A percentile compares a stretch with the other conserved stretches of the same genome.
These are phyloP conservation scores for Euphysa ruthae DNA, from an alignment of 30 jellyfish, hydroid and myxozoan genomes.

Conservation along the genomic window DNA sequence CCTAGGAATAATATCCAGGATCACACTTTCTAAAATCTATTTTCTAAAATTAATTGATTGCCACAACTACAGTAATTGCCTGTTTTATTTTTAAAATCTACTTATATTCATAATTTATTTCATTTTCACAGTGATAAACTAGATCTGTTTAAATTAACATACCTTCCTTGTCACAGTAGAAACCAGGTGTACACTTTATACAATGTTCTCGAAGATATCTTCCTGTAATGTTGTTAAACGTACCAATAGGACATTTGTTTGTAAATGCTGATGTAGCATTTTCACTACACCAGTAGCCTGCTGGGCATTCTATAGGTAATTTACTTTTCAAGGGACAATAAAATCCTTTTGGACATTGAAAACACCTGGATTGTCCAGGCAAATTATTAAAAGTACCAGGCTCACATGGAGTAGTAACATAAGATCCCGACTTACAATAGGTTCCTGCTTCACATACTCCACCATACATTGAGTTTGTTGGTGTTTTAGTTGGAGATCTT, in stretches of 20 bases:
- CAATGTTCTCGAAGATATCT: slow-evolving; percentile 56
- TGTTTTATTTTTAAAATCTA: slow-evolving; percentile 57
- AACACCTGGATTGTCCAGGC: slow-evolving; percentile 68
- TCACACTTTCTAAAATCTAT: slow-evolving; percentile 59
- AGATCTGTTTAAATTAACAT: no score
- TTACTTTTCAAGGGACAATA: slow-evolving; percentile 80
- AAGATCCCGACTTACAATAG: slow-evolving; percentile 68
- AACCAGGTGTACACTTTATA: slow-evolving; percentile 74
- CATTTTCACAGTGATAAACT: no score
- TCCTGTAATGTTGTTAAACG: slow-evolving; percentile 55
- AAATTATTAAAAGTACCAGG: slow-evolving; percentile 86
- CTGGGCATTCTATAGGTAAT: slow-evolving; percentile 74
- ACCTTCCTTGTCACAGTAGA: slow-evolving; percentile 58
- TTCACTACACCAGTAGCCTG: slow-evolving; percentile 87
- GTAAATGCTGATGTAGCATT: slow-evolving; percentile 52
- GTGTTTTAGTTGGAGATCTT: slow-evolving; percentile 85
- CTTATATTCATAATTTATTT: no score
- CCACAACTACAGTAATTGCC: slow-evolving; percentile 90
- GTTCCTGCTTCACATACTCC: slow-evolving; percentile 97
- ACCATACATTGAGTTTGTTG: slow-evolving; percentile 60
- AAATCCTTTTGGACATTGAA: slow-evolving; percentile 70
- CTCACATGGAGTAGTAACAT: slow-evolving; percentile 70
- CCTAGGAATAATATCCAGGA: slow-evolving; percentile 76
- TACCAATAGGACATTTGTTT: slow-evolving; percentile 81
- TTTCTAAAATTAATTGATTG: slow-evolving; percentile 70